Percentiles rank a stretch among this genome's conserved stretches.
These are phyloP conservation scores for Leptinotarsa rubiginosa DNA, from an alignment of 2,888 invertebrate species.

Conservation along the genomic window DNA sequence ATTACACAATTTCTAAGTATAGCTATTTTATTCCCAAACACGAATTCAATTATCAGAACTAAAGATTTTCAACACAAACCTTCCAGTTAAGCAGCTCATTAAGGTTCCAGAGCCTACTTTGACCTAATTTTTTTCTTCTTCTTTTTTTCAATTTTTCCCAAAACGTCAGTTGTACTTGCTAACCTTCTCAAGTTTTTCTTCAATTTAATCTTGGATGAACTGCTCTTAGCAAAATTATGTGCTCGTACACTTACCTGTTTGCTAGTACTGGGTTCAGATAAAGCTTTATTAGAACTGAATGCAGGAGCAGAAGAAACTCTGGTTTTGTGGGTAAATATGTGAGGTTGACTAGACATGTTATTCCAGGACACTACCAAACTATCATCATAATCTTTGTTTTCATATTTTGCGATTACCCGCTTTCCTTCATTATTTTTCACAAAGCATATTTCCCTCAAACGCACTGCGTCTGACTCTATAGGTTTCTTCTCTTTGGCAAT, in stretches of 20 bases:
- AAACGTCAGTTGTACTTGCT: conserved; percentile 53
- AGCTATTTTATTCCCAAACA: not conserved
- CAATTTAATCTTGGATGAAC: conserved; percentile 55
- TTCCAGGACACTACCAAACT: conserved; percentile 63
- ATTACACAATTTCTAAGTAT: not conserved
- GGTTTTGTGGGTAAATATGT: conserved; percentile 56
- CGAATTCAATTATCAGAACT: not conserved
- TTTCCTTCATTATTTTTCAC: conserved; percentile 62
- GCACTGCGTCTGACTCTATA: conserved; percentile 48
- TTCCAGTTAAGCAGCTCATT: conserved; percentile 2
- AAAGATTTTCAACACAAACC: not conserved
- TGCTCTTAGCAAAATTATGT: conserved; percentile 60
- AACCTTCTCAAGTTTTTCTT: conserved; percentile 60
- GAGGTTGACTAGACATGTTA: conserved; percentile 53
- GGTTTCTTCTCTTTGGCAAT: conserved; percentile 31
- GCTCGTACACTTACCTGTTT: conserved; percentile 54
- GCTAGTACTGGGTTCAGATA: conserved; percentile 56
- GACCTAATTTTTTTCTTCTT: conserved; percentile 62
- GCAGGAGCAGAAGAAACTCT: conserved; percentile 45
- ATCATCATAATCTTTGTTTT: conserved; percentile 55
- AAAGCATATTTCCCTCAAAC: conserved; percentile 62
- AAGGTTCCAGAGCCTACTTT: conserved; percentile 45
- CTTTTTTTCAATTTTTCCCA: conserved; percentile 59
- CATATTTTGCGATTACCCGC: conserved; percentile 62
- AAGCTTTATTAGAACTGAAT: conserved; percentile 40